Base-by-base conservation (phyloP, 2,888 invertebrate species). In the Actias luna region DNA sequence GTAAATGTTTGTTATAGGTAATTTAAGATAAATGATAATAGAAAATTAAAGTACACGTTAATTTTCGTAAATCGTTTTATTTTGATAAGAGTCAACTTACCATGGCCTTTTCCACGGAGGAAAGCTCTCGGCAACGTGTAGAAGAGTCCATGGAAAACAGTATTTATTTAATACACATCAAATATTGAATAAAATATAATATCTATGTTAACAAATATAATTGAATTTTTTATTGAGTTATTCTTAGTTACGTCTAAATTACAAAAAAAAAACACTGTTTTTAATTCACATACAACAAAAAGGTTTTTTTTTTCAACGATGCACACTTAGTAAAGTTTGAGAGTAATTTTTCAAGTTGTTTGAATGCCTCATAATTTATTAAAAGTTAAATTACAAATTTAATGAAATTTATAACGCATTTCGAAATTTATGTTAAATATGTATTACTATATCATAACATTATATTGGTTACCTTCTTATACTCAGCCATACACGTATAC, bases 101-200 rank as follows among this genome's bases (percentile, higher is more conserved):
- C 92, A 91, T 87, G 90, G 88, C 83, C 87, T 86, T 87, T 88
- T 89, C 90, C 89, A 90, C 82, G 82, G 77, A 80, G 83, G 80
- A 77, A 82, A 77, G 82, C 87, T 89, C 89, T 89, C 89, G 88
- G 79, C 81, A 87, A 83, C 84, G 80, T 80, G 83, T 86, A 86
- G 87, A 88, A 88, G 84, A 88, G 85, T 89, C 89, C 92, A 92
- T 92, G 89, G 89, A 91, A 91, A 90, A 92, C 76, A 89, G 84
- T 83, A 76, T 77, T 84, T 81, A 81, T 88, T 78, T 74, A 80
- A 81, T 82, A 83, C 87, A 86, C 88, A 83, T 83, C 71, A 70
- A 70, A 77, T 8, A 31, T 60, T 52, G 27, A 61, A 77, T 71
- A 74, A 76, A 73, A 72, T 75, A 70, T 68, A 64, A 72, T 73